Evolutionary conservation across 2,888 invertebrate species (phyloP), one percentile per base, ranked within the genome.

Genomic region (Lasioglossum figueresi): DNA sequence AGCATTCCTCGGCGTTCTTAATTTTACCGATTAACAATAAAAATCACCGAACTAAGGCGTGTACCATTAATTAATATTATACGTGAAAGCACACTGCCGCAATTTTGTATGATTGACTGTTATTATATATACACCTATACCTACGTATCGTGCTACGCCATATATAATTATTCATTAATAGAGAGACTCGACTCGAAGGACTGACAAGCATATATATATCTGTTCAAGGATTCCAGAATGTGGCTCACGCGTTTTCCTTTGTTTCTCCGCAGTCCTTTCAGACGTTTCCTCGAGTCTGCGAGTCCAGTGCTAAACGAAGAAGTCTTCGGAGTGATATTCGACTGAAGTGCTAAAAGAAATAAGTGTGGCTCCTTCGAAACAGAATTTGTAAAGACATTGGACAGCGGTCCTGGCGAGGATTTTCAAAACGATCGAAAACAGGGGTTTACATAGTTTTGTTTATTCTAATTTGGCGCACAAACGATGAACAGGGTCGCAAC

Each of bases 11-110:
- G 84, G 76, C 79, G 80, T 89, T 85, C 71, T 85, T 90, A 82
- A 86, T 84, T 88, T 87, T 91, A 87, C 27, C 85, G 80, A 81
- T 79, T 86, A 85, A 89, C 87, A 74, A 88, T 79, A 83, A 85
- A 74, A 43, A 88, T 85, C 79, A 85, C 76, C 56, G 56, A 52
- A 68, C 37, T 73, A 81, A 45, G 79, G 68, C 76, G 79, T 85
- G 87, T 88, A 87, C 70, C 85, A 90, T 91, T 87, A 90, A 91
- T 82, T 87, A 91, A 43, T 84, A 91, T 89, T 89, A 91, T 91
- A 92, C 90, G 88, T 87, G 86, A 85, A 90, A 93, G 91, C 91
- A 92, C 94, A 94, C 94, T 94, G 93, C 93, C 93, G 91, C 91
- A 93, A 92, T 93, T 93, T 93, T 93, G 88, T 92, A 93, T 91